Percentiles rank a stretch among this genome's conserved stretches.
These are phyloP conservation scores for Scleropages formosus DNA, from an alignment of 2,797 vertebrate species.

Conservation along the genomic window DNA sequence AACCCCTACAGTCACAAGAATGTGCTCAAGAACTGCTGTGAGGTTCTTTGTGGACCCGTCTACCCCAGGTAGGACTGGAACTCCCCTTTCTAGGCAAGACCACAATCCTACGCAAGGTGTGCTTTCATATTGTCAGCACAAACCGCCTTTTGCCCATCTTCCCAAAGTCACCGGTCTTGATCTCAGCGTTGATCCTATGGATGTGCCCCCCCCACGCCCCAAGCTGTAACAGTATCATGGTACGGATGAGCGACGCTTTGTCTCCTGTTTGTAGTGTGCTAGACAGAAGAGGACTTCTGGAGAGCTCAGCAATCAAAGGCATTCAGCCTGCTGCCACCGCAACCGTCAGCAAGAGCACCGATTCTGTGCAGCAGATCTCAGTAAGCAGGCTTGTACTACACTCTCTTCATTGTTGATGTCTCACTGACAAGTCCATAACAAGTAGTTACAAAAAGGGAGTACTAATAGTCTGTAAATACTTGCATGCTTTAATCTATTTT, in stretches of 20 bases:
- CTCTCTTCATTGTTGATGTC: no score
- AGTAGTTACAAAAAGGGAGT: no score
- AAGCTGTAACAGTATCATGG: not conserved
- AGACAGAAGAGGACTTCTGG: slow-evolving; percentile 72
- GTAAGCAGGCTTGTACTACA: slow-evolving; percentile 50
- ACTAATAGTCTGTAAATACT: no score
- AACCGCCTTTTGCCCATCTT: not conserved
- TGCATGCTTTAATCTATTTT: no score
- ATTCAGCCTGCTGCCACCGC: slow-evolving; percentile 33
- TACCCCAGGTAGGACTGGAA: slow-evolving; percentile 81
- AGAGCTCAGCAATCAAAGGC: slow-evolving; percentile 47
- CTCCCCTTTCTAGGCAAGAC: not conserved
- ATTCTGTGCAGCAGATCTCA: slow-evolving; percentile 59
- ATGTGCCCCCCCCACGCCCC: not conserved
- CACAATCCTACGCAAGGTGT: not conserved
- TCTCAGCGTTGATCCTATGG: not conserved
- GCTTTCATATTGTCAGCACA: not conserved
- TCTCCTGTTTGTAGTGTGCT: slow-evolving; percentile 60
- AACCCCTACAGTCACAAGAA: slow-evolving; percentile 98
- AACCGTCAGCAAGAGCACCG: slow-evolving; percentile 45
- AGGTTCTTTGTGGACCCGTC: slow-evolving; percentile 92
- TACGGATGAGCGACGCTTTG: not conserved
- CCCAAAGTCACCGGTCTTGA: not conserved
- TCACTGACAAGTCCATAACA: no score
- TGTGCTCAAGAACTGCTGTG: slow-evolving; percentile 95